Evolutionary conservation across 2,888 invertebrate genomes (phyloP).

Genomic region (Dasysyrphus tricinctus): DNA sequence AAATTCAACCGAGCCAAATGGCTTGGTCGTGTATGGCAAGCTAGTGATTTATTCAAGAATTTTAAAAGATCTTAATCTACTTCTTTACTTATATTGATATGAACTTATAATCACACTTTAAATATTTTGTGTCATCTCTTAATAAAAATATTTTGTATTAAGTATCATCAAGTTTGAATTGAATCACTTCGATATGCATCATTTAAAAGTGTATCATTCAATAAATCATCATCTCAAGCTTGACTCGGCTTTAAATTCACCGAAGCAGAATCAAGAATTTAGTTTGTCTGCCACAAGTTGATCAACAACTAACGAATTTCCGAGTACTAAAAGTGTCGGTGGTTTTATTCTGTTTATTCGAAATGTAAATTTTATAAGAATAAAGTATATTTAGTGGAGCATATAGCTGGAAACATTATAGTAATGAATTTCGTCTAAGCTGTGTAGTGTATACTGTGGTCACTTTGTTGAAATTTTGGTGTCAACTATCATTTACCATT

Average conservation of each 20-base stretch:
- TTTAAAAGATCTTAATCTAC: too few relatives aligned
- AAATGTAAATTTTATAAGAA: neutral
- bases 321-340: neutral
- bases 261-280: neutral
- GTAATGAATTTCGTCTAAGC: too few relatives aligned
- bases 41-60: too few relatives aligned
- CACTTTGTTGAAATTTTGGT: too few relatives aligned
- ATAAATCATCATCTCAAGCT: constrained; percentile 6
- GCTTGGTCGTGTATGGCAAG: too few relatives aligned
- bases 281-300: neutral
- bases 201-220: neutral
- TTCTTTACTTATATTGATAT: too few relatives aligned
- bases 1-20: too few relatives aligned
- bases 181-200: constrained; percentile 7
- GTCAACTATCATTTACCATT: too few relatives aligned
- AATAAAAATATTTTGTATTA: constrained; percentile 5
- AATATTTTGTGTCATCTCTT: neutral
- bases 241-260: neutral
- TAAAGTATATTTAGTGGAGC: neutral
- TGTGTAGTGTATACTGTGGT: too few relatives aligned
- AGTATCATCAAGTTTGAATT: neutral
- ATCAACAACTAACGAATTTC: neutral
- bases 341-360: neutral
- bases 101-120: neutral
- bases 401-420: neutral